Evolutionary conservation across 2,797 vertebrate genomes (phyloP), one percentile per base, ranked within the genome.

Genomic region (Sebastes reedi): DNA sequence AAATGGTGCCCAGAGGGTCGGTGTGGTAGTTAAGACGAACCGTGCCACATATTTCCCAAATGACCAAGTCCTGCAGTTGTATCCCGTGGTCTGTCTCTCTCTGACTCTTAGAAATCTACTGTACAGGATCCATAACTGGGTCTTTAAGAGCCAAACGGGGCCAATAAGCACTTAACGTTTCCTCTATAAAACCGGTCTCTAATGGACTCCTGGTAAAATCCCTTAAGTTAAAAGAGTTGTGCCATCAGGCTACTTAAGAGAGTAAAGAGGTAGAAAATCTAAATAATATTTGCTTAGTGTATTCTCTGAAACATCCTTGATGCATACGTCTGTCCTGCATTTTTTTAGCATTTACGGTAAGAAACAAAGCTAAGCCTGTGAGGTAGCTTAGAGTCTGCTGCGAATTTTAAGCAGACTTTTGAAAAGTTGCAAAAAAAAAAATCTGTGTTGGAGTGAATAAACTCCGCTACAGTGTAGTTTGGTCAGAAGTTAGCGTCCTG

Each of bases 11-110:
- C 80, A 16, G 58, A 50, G 62, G 64, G 39, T 36, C 50, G 5
- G 22, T 52, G 16, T 27, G 69, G 65, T 29, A 29, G 25, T 67
- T 52, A 64, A 54, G 25, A 74, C 6, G 55, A 74, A 67, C 36
- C 32, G 6, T 14, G 60, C 29, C 59, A 72, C 25, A 61, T 77
- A 55, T 75, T 67, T 82, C 72, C 68, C 22, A 46, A 18, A 42
- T 73, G 72, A 39, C 59, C 4, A 18, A 54, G 52, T 76, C 59
- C 25, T 65, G 59, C 55, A 59, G 36, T n/a, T 67, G 50, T 16
- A 55, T 50, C 58, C 39, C 25, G 50, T n/a, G 34, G 24, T 8
- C 14, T 16, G 24, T n/a, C 64, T n/a, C 50, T 52, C 50, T 60
- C 25, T 10, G 13, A 42, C 8, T 61, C 29, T 64, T 32, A 27